Evolutionary conservation across 2,113 vertebrate genomes (phyloP), one percentile per base, ranked within the genome.

Genomic region (Xyliphius kryptos): DNA sequence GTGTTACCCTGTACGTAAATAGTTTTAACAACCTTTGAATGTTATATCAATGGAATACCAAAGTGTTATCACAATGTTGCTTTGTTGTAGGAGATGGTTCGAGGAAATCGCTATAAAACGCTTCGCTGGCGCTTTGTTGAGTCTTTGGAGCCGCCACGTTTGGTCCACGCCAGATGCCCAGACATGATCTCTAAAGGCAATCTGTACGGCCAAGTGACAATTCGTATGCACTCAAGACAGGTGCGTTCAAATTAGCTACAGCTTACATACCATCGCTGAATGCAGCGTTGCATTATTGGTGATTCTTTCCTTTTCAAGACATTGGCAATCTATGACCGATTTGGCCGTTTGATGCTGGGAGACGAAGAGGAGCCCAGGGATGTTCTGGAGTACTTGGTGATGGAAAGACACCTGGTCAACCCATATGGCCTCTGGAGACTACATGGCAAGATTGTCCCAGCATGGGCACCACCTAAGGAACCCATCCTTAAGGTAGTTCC

Each of bases 261-360:
- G n/a, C n/a, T n/a, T n/a, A n/a, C n/a, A n/a, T n/a, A n/a, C n/a
- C n/a, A n/a, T n/a, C n/a, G n/a, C n/a, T n/a, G n/a, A n/a, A n/a
- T n/a, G n/a, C n/a, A n/a, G n/a, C n/a, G n/a, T n/a, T 19, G n/a
- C 16, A 13, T 41, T 9, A 61, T 19, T 20, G 2, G 2, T 12
- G 0, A 46, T 1, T 5, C n/a, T n/a, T 1, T 61, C 17, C 20
- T 4, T 16, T n/a, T 49, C 14, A 20, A 99, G 96, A 90, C 67
- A 8, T 72, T 99, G 71, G 91, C 92, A 1, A 84, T 99, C 63
- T 99, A 97, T 1, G 95, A 98, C 75, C 92, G 91, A 16, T 99
- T 97, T 56, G 96, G 96, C 38, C 79, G 93, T 8, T 76, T 99
- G 56, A 93, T 97, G 93, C 81, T 88, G 1, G 96, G 95, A 0